Evolutionary conservation across 2,113 vertebrate genomes (phyloP), one percentile per base, ranked within the genome.

Genomic region (Malurus alboscapulatus): DNA sequence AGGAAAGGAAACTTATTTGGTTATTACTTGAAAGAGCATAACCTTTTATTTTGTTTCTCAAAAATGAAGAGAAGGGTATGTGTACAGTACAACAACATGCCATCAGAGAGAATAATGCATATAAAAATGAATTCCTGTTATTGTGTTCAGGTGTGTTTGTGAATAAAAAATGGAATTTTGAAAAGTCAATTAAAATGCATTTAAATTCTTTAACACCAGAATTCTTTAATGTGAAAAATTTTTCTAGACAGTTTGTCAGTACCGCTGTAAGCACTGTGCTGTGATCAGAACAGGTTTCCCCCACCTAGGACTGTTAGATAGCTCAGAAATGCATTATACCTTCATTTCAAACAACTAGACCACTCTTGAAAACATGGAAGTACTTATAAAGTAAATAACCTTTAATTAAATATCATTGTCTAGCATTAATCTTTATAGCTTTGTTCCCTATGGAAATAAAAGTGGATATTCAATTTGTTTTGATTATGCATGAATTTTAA

Each of bases 401-500:
- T 97, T 98, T 97, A 98, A 98, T 98, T 98, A 98, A 97, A 97
- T 98, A 98, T 95, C 96, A 97, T 97, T 97, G 96, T 97, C 97
- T 96, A 95, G 86, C 95, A 97, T 98, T 98, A 97, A 98, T 98
- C 97, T 97, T 97, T 95, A 96, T 95, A 94, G 93, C 73, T 78
- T 68, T 82, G 91, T 93, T 97, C 97, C 97, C 97, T 79, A 72
- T 96, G 97, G 97, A 97, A 98, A 97, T 97, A 97, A 96, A 96
- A 97, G 91, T 96, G 95, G 96, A 92, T 97, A 97, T 97, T 97
- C 97, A 92, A 97, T 97, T 98, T 98, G 96, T 97, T 98, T 97
- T 97, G 97, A 97, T 97, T 98, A 97, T 85, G 92, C 68, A 93
- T 96, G 94, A 93, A 94, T 97, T 97, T 95, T 91, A 95, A 91